Conservation (phyloP, 1,140 invertebrate genomes). For the Macrotrachela quadricornifera region DNA sequence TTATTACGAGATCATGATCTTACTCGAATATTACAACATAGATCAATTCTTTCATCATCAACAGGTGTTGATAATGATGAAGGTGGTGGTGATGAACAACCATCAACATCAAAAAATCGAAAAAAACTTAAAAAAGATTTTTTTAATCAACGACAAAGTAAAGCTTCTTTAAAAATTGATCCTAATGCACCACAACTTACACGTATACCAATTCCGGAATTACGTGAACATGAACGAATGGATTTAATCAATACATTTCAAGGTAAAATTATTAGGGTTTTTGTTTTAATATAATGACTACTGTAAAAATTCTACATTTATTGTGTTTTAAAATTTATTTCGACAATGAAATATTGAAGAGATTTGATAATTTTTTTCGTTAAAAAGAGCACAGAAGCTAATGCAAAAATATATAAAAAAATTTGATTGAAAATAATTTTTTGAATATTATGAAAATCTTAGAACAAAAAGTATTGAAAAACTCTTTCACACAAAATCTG, state of each 20-base stretch:
- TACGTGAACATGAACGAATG: neutral
- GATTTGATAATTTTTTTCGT: neutral
- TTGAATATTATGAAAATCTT: too few species aligned
- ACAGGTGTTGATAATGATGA: neutral
- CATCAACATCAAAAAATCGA: constrained; percentile 1
- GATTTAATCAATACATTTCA: neutral
- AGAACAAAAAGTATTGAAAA: too few species aligned
- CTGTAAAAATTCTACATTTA: neutral
- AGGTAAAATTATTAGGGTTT: neutral
- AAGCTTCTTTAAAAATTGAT: neutral
- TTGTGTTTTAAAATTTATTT: constrained; percentile 48
- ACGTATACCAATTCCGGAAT: constrained; percentile 4
- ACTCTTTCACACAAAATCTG: too few species aligned
- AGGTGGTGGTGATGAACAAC: neutral
- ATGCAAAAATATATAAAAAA: too few species aligned
- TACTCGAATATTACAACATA: too few species aligned
- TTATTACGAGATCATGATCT: constrained; percentile 3
- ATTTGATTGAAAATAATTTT: too few species aligned
- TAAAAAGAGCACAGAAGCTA: neutral
- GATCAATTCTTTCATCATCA: too few species aligned
- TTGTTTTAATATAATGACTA: neutral
- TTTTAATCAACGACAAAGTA: neutral
- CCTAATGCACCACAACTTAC: constrained; percentile 6
- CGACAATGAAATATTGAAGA: constrained; percentile 50
- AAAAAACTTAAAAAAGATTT: neutral